phyloP scores from a whole-genome alignment of 1,140 invertebrate genomes.

The Drosophila ananassae region DNA sequence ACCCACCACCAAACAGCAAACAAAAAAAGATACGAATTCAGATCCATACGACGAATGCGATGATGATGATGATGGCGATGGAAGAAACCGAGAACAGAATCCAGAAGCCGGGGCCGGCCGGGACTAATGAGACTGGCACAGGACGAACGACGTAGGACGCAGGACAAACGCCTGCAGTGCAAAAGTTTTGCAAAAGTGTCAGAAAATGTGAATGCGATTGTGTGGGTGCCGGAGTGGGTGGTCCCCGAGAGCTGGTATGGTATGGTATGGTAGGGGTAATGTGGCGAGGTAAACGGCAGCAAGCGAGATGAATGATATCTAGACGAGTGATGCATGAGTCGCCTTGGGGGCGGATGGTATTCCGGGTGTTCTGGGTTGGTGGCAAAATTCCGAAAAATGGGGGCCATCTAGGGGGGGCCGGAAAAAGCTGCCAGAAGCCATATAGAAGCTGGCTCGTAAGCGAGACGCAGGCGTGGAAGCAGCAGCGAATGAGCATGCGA shows the following conservation, averaged over 20 bases:
- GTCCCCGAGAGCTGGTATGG: constrained; percentile 7
- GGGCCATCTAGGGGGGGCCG: constrained; percentile 4
- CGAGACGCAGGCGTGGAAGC: constrained; percentile 73
- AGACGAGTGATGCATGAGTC: constrained; percentile 82
- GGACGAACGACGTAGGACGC: constrained; percentile 30
- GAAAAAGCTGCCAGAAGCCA: constrained; percentile 40
- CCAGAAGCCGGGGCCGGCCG: constrained; percentile 13
- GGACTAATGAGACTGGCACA: constrained; percentile 48
- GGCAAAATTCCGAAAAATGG: constrained; percentile 30
- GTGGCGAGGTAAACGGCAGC: constrained; percentile 73
- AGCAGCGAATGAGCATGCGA: constrained; percentile 75
- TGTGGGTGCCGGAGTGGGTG: constrained; percentile 27
- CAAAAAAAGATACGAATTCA: constrained; percentile 5
- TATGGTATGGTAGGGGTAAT: constrained; percentile 50
- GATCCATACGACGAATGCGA: constrained; percentile 27
- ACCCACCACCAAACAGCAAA: constrained; percentile 18
- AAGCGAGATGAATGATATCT: constrained; percentile 79
- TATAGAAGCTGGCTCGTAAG: constrained; percentile 14
- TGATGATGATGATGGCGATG: constrained; percentile 26
- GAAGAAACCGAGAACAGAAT: constrained; percentile 31
- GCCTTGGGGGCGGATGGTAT: constrained; percentile 55
- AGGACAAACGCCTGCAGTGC: constrained; percentile 47
- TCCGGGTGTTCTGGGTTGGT: constrained; percentile 16
- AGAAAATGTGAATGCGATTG: constrained; percentile 42
- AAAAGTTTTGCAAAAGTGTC: constrained; percentile 71